Evolutionary conservation across 2,797 vertebrate species (phyloP).

Genomic region (Enoplosus armatus): DNA sequence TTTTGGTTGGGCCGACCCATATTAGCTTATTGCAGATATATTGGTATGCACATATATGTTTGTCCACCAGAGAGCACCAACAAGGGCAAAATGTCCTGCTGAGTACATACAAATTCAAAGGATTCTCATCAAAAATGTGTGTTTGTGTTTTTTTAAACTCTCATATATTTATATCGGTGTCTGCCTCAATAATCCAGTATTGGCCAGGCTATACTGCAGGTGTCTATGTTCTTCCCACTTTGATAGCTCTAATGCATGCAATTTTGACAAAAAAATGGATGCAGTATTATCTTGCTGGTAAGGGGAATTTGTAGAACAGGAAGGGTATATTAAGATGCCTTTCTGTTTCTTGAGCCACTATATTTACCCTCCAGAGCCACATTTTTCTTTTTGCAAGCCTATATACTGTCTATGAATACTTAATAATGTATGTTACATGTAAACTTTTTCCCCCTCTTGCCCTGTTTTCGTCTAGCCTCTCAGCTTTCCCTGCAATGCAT

Average conservation of each 20-base stretch:
- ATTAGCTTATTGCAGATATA: neutral
- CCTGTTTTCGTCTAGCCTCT: constrained; percentile 76
- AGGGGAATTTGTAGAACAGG: neutral
- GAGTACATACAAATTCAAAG: no score
- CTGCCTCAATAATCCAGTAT: neutral
- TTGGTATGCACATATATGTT: neutral
- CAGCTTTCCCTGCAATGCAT: constrained; percentile 87
- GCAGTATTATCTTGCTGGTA: neutral
- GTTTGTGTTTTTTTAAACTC: neutral
- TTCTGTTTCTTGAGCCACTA: neutral
- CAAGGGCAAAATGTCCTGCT: neutral
- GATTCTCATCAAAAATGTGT: neutral
- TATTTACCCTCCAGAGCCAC: neutral
- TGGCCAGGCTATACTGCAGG: neutral
- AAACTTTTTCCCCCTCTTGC: neutral
- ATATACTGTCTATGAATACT: neutral
- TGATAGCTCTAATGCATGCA: neutral
- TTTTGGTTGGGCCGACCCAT: neutral
- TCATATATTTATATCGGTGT: neutral
- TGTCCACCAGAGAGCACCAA: neutral
- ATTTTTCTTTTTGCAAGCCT: constrained; percentile 2
- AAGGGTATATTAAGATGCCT: neutral
- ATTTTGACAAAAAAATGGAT: neutral
- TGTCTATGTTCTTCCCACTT: neutral
- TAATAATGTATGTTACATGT: neutral